Base-by-base conservation (phyloP, 1,140 invertebrate genomes). In the Drosophila quadrilineata region DNA sequence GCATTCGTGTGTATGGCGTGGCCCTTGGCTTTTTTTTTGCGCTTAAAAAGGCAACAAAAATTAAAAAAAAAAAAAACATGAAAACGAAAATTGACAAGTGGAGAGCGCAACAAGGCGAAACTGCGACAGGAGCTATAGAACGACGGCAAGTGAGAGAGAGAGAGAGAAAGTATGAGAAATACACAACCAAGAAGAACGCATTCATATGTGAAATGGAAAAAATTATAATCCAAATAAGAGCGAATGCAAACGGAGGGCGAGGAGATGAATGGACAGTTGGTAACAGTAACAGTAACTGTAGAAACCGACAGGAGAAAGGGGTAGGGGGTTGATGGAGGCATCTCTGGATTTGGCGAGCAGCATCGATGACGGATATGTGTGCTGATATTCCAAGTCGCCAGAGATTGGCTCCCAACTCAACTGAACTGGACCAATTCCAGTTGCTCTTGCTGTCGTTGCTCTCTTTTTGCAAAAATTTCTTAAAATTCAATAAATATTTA, bases 401-500 rank as follows among this genome's bases (percentile, higher is more conserved):
- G 53, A 17, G 31, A 31, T 35, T 43, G 40, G 40, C 16, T 40
- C 40, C n/a, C n/a, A n/a, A n/a, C n/a, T n/a, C n/a, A n/a, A n/a
- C n/a, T n/a, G n/a, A n/a, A n/a, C n/a, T n/a, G n/a, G n/a, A n/a
- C n/a, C n/a, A n/a, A n/a, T n/a, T n/a, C n/a, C n/a, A n/a, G n/a
- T n/a, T n/a, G n/a, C n/a, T n/a, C 2, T 48, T 16, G 43, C 19
- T 31, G 45, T 62, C 48, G 59, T 50, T 63, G 54, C 59, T 63
- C 46, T 22, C 59, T 41, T 41, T 56, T 80, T 85, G 85, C 53
- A 69, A 79, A 82, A 86, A 86, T 77, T 86, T 86, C 80, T 86
- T 86, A 86, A 86, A 86, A 86, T 86, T 86, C 80, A 86, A 86
- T 86, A 86, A 86, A 86, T 86, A 86, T 86, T 86, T 86, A 86